Conservation (phyloP, 2,888 invertebrate genomes). For the Eilema depressum region DNA sequence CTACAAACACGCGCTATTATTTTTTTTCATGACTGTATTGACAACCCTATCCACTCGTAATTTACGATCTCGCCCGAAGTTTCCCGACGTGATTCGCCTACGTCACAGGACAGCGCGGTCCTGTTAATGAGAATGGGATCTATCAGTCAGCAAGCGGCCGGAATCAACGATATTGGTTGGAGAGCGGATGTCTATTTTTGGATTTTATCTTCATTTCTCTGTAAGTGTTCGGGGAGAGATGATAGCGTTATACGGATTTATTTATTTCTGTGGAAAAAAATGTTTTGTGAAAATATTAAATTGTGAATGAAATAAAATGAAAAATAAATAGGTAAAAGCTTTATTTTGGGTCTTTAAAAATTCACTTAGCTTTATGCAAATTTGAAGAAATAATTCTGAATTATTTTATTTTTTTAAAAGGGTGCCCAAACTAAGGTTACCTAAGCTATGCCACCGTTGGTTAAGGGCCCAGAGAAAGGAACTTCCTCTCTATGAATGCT, state of each 20-base stretch:
- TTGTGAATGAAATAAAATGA: too few relatives aligned
- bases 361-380: too few relatives aligned
- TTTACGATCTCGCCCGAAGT: conserved; percentile 58
- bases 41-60: conserved; percentile 61
- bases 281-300: not conserved
- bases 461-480: too few relatives aligned
- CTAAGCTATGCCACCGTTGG: too few relatives aligned
- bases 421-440: too few relatives aligned
- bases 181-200: conserved; percentile 80
- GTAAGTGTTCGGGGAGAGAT: conserved; percentile 26
- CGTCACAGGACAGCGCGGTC: conserved; percentile 53
- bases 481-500: too few relatives aligned
- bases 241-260: conserved; percentile 12
- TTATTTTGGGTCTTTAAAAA: too few relatives aligned
- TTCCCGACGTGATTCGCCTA: conserved; percentile 58
- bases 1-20: conserved; percentile 31
- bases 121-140: conserved; percentile 81
- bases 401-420: too few relatives aligned
- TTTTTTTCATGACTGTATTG: conserved; percentile 53
- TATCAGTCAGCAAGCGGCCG: conserved; percentile 69
- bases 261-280: not conserved
- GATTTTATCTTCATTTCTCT: conserved; percentile 45
- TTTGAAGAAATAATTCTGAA: too few relatives aligned
- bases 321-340: too few relatives aligned
- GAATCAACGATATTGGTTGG: conserved; percentile 68